Percentiles rank a stretch among this genome's conserved stretches.
Evolutionary conservation across 2,113 vertebrate species (phyloP).

Genomic region (Noturus placidus): DNA sequence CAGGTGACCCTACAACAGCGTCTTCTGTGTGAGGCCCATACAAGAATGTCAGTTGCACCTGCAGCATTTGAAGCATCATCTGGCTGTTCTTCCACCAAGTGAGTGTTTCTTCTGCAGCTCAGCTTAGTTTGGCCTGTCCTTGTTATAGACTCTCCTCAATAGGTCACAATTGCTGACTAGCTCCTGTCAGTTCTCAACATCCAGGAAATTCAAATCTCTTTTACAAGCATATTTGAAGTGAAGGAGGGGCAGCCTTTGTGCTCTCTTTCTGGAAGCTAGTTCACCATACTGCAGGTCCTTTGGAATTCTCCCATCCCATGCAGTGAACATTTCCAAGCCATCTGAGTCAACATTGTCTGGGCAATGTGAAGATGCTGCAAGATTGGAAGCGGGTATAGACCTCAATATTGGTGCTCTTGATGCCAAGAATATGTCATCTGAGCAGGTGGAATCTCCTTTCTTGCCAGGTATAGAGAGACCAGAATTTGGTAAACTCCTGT

Average conservation of each 20-base stretch:
- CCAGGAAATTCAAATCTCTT: not conserved
- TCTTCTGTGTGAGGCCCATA: not conserved
- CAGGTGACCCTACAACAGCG: not conserved
- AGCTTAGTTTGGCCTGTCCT: not conserved
- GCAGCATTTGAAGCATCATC: not conserved
- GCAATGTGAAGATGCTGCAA: not conserved
- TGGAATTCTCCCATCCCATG: not conserved
- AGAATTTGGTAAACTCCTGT: not conserved
- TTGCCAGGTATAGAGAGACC: not conserved
- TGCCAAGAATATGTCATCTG: not conserved
- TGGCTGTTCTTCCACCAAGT: not conserved
- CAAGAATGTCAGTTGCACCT: not conserved
- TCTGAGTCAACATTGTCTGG: not conserved
- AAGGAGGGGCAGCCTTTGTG: too few species aligned
- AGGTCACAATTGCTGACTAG: not conserved
- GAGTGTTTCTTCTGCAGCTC: not conserved
- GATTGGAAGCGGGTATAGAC: not conserved
- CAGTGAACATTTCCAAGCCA: not conserved
- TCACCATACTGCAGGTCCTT: not conserved
- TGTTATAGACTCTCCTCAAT: not conserved
- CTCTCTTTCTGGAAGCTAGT: not conserved
- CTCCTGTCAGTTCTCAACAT: not conserved
- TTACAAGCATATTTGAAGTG: not conserved
- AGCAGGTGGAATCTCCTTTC: not conserved
- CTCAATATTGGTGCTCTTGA: not conserved